These are phyloP conservation scores for Theristicus caerulescens DNA, from an alignment of 2,113 vertebrate species.

Conservation along the genomic window DNA sequence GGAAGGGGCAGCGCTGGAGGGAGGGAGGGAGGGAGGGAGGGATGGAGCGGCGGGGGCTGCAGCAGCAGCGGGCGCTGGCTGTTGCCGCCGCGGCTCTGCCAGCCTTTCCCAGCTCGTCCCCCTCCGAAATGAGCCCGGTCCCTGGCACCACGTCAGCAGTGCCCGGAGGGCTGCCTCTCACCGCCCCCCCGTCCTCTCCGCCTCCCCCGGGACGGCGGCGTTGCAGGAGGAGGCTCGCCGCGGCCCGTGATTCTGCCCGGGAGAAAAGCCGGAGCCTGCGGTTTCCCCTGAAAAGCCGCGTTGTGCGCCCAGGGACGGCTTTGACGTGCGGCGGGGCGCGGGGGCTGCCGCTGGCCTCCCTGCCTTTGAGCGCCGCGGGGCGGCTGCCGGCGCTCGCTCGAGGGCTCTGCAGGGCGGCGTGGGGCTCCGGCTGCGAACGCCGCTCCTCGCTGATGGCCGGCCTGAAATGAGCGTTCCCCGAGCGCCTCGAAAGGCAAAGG, in stretches of 20 bases:
- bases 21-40: background rate
- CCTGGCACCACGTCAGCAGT: constrained; percentile 15
- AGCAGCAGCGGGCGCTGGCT: background rate
- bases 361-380: background rate
- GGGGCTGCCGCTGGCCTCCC: background rate
- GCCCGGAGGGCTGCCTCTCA: background rate
- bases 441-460: rapidly evolving
- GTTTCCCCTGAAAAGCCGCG: background rate
- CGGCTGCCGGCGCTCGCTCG: background rate
- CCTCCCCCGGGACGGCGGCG: background rate
- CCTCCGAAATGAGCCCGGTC: background rate
- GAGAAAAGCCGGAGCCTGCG: background rate
- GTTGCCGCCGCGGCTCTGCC: background rate
- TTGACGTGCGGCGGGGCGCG: rapidly evolving
- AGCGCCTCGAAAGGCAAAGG: background rate
- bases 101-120: background rate
- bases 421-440: rapidly evolving
- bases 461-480: rapidly evolving
- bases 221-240: background rate
- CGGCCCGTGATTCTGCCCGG: background rate
- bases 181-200: background rate
- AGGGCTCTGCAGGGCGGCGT: background rate
- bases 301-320: background rate
- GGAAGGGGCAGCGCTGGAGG: background rate
- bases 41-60: background rate